Evolutionary conservation across 2,888 invertebrate species (phyloP).

Genomic region (Venusia cambrica): DNA sequence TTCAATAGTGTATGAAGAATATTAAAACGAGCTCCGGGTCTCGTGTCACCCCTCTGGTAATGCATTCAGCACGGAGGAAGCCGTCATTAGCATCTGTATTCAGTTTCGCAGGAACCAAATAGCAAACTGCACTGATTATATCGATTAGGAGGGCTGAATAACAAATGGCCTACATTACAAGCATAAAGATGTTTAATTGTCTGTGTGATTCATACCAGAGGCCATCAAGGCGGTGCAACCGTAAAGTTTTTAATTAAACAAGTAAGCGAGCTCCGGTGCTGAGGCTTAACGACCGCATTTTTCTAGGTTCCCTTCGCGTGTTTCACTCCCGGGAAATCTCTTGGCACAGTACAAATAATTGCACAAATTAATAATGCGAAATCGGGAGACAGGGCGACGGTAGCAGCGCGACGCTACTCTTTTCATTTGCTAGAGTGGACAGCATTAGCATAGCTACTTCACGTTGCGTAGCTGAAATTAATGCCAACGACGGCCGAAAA

Average conservation of each 20-base stretch:
- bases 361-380: constrained; percentile 67
- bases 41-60: constrained; percentile 32
- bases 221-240: constrained; percentile 53
- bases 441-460: constrained; percentile 45
- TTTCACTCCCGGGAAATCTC: constrained; percentile 64
- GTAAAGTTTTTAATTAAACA: constrained; percentile 75
- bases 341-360: constrained; percentile 63
- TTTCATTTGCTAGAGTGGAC: constrained; percentile 49
- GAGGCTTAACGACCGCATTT: constrained; percentile 71
- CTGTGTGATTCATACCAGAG: constrained; percentile 42
- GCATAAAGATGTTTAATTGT: constrained; percentile 31
- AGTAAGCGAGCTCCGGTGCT: constrained; percentile 46
- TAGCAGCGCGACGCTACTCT: constrained; percentile 39
- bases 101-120: constrained; percentile 10
- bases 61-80: constrained; percentile 33
- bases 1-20: constrained; percentile 37
- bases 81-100: constrained; percentile 28
- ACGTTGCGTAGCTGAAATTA: constrained; percentile 35
- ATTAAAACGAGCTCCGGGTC: constrained; percentile 38
- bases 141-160: constrained; percentile 8
- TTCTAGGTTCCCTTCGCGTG: constrained; percentile 62
- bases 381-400: constrained; percentile 45
- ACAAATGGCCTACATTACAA: constrained; percentile 10
- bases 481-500: constrained; percentile 28
- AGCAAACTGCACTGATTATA: constrained; percentile 14